These are phyloP conservation scores for Pogonognathellus flavescens DNA, from an alignment of 1,140 invertebrate species.

Conservation along the genomic window DNA sequence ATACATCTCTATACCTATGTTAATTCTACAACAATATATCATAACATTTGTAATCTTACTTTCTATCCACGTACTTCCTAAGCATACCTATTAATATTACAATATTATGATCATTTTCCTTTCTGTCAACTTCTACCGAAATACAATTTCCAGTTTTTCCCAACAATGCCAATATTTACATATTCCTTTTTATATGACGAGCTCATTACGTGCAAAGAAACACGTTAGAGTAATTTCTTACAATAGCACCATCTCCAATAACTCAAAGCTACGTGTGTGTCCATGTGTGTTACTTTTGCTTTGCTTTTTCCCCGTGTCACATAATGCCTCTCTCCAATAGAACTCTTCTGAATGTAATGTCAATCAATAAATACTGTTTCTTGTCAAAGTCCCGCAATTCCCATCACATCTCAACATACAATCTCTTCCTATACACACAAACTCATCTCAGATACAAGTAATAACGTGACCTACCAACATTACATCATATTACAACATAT, in stretches of 20 bases:
- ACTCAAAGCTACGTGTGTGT: no score
- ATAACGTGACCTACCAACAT: neutral
- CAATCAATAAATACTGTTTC: conserved; percentile 50
- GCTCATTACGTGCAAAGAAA: conserved; percentile 41
- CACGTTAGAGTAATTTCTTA: conserved; percentile 43
- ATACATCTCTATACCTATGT: no score
- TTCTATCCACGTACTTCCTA: no score
- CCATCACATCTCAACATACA: neutral
- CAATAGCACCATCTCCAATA: conserved; percentile 2
- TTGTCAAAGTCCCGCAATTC: conserved; percentile 34
- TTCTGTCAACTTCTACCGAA: neutral
- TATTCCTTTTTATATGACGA: neutral
- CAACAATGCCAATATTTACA: conserved; percentile 36
- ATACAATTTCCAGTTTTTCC: conserved; percentile 33
- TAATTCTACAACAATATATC: no score
- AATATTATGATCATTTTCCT: no score
- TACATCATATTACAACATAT: neutral
- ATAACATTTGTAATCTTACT: no score
- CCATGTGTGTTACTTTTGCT: neutral
- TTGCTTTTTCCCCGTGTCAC: neutral
- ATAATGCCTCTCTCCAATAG: neutral
- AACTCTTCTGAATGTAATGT: conserved; percentile 29
- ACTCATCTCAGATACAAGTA: neutral
- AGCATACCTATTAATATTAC: no score
- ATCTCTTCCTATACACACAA: no score